Base-by-base conservation (phyloP, 2,888 invertebrate genomes). In the Hanleya hanleyi region DNA sequence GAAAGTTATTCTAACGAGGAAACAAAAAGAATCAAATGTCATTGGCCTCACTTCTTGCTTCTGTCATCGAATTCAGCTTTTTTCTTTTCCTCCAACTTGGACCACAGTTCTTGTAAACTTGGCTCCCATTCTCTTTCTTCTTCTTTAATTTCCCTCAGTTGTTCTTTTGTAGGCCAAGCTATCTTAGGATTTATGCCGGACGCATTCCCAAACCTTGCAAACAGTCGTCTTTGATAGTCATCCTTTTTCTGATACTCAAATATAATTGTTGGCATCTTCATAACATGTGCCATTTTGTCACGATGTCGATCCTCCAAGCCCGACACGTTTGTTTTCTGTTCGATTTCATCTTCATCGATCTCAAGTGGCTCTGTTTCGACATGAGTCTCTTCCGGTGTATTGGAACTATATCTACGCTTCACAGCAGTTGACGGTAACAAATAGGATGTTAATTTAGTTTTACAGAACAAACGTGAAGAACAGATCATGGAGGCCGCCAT, bases 181-280 rank as follows among this genome's bases (percentile, higher is more conserved):
- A 96, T 90, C 70, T 94, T 94, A 3, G 95, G 95, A 89, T 95
- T 93, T 0, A 95, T 92, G 18, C 94, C 94, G 84, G 94, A 95
- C 9, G 92, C 90, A 67, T 92, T 89, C 0, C 98, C 98, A 89
- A 95, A 96, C 67, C 92, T 93, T 1, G 82, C 86, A 77, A 83
- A 88, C 49, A 83, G 67, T 71, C 76, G 77, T 35, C 79, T 73
- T 6, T 70, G 70, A 41, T 76, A 73, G 22, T 69, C 15, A 1
- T 66, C 35, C 12, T n/a, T 57, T 3, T 64, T 18, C 12, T 71
- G 66, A 26, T 36, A 61, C 26, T 18, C n/a, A 18, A 35, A 36
- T 1, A 32, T 41, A 12, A 69, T 51, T n/a, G 71, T 70, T 1
- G 72, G 62, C 18, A 62, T 66, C 22, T 68, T 36, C 50, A 50